Percentiles rank a stretch among this genome's conserved stretches.
Conservation (phyloP, 2,888 invertebrate species). For the Griposia aprilina region DNA sequence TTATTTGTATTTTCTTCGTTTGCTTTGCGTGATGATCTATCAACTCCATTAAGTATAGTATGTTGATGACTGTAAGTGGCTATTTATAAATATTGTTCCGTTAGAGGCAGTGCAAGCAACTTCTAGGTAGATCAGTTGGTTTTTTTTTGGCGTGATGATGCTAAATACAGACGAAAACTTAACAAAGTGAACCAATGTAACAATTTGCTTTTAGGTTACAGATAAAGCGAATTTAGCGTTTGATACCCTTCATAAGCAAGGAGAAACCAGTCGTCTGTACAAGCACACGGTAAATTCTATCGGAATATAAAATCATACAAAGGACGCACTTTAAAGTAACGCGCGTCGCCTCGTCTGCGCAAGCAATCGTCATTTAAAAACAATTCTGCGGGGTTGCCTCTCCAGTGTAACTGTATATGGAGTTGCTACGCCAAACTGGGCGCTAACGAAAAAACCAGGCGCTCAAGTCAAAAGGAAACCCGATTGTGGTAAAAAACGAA, state of each 20-base stretch:
- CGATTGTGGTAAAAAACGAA: conserved; percentile 82
- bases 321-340: conserved; percentile 63
- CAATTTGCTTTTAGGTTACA: too few species aligned
- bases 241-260: not conserved
- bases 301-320: conserved; percentile 36
- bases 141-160: too few species aligned
- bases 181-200: too few species aligned
- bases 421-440: conserved; percentile 87
- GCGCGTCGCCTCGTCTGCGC: conserved; percentile 71
- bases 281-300: not conserved
- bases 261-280: not conserved
- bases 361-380: conserved; percentile 85
- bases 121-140: too few species aligned
- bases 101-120: too few species aligned
- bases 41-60: too few species aligned
- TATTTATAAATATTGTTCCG: too few species aligned
- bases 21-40: too few species aligned
- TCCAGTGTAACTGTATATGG: conserved; percentile 89
- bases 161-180: too few species aligned
- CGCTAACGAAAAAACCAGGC: conserved; percentile 86
- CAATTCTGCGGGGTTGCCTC: conserved; percentile 89
- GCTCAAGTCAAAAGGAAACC: conserved; percentile 84
- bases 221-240: not conserved
- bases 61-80: too few species aligned
- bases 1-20: too few species aligned